Evolutionary conservation across 2,113 vertebrate species (phyloP).

Genomic region (Edolisoma coerulescens): DNA sequence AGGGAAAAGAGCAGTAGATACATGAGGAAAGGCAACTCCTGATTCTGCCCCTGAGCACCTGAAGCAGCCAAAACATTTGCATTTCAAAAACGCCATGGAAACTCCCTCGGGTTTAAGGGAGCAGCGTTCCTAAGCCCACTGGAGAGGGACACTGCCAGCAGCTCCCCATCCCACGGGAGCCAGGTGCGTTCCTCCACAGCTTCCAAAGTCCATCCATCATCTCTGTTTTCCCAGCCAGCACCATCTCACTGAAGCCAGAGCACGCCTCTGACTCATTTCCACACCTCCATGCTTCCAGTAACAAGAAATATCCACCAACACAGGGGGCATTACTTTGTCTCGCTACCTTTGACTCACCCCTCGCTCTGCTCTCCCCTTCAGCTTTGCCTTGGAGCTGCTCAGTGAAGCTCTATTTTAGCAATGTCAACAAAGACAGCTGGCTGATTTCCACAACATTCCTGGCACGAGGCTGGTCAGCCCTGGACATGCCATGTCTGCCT

Average conservation of each 20-base stretch:
- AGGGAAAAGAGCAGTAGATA: background rate
- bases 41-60: background rate
- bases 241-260: background rate
- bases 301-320: background rate
- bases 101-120: background rate
- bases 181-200: background rate
- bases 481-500: conserved; percentile 40
- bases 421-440: conserved; percentile 60
- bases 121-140: background rate
- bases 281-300: background rate
- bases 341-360: background rate
- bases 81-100: accelerated
- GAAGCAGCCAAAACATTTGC: background rate
- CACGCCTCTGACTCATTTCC: accelerated
- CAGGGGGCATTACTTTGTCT: background rate
- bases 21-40: background rate
- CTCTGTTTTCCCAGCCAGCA: background rate
- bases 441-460: conserved; percentile 22
- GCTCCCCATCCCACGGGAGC: background rate
- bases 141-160: background rate
- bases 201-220: background rate
- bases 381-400: background rate
- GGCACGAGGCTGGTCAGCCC: conserved; percentile 17
- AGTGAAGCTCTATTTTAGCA: conserved; percentile 24
- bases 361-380: background rate